A percentile compares a stretch with the other conserved stretches of the same genome.
phyloP scores from a whole-genome alignment of 2,113 vertebrate species.

The Phylloscopus trochilus region DNA sequence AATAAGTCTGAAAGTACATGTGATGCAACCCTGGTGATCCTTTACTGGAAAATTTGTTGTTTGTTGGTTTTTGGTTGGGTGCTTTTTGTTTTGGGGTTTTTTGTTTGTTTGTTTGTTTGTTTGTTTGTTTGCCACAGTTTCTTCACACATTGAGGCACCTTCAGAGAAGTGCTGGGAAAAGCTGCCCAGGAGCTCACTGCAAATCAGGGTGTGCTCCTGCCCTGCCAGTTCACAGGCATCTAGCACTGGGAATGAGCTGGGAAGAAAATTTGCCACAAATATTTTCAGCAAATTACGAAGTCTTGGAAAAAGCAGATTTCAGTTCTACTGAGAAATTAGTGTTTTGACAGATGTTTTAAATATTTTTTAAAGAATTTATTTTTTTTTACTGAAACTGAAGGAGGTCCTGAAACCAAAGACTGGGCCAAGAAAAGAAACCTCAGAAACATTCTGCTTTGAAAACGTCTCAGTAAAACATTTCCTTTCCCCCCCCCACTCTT shows the following conservation, averaged over 20 bases:
- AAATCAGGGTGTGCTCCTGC: background rate
- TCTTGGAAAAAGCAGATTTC: slow-evolving; percentile 49
- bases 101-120: too few species aligned
- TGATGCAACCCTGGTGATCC: rapidly evolving
- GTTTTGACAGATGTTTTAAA: slow-evolving; percentile 65
- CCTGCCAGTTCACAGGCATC: background rate
- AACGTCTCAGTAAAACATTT: background rate
- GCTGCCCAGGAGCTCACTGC: background rate
- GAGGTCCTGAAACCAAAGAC: slow-evolving; percentile 43
- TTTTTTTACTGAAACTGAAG: slow-evolving; percentile 57
- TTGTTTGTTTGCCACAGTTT: background rate
- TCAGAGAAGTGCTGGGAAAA: slow-evolving; percentile 10
- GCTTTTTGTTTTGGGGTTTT: too few species aligned
- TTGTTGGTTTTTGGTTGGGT: background rate
- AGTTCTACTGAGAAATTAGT: slow-evolving; percentile 27
- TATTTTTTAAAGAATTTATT: slow-evolving; percentile 44
- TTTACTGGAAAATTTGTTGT: background rate
- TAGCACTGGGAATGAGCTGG: background rate
- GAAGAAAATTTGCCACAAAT: slow-evolving; percentile 54
- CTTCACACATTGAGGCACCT: background rate
- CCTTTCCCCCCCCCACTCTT: background rate
- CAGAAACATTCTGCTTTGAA: slow-evolving; percentile 42
- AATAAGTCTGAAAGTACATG: background rate
- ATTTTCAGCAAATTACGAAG: slow-evolving; percentile 52
- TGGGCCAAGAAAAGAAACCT: slow-evolving; percentile 20